Evolutionary conservation across 2,113 vertebrate species (phyloP).

Genomic region (Podiceps cristatus): DNA sequence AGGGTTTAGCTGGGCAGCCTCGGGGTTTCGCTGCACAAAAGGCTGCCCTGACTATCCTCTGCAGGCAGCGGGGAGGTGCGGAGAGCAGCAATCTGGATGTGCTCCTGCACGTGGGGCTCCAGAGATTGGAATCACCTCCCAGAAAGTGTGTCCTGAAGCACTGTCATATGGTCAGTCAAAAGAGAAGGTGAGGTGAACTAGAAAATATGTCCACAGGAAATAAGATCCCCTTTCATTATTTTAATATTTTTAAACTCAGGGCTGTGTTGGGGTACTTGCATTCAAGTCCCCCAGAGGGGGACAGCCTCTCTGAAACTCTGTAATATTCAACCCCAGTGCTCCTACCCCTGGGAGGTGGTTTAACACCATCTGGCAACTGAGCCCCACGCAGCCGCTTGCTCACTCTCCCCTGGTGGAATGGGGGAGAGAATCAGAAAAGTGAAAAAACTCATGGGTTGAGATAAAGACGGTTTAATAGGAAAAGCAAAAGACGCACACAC

Average conservation of each 20-base stretch:
- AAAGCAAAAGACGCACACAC: too few relatives aligned
- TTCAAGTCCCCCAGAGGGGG: neutral
- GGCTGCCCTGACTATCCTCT: neutral
- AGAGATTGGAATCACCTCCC: neutral
- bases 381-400: too few relatives aligned
- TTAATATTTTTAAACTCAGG: neutral
- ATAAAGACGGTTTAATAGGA: too few relatives aligned
- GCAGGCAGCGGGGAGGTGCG: neutral
- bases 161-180: accelerated
- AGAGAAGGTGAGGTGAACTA: neutral
- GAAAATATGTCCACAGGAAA: neutral
- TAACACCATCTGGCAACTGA: too few relatives aligned
- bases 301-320: neutral
- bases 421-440: too few relatives aligned
- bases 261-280: neutral
- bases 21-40: neutral
- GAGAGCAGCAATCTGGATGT: neutral
- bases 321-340: neutral
- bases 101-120: neutral
- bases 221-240: neutral
- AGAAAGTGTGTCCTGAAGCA: neutral
- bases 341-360: too few relatives aligned
- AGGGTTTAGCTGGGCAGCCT: neutral
- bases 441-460: too few relatives aligned
- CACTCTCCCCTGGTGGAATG: too few relatives aligned